Evolutionary conservation across 2,888 invertebrate genomes (phyloP).

Genomic region (Pseudolycoriella hygida): DNA sequence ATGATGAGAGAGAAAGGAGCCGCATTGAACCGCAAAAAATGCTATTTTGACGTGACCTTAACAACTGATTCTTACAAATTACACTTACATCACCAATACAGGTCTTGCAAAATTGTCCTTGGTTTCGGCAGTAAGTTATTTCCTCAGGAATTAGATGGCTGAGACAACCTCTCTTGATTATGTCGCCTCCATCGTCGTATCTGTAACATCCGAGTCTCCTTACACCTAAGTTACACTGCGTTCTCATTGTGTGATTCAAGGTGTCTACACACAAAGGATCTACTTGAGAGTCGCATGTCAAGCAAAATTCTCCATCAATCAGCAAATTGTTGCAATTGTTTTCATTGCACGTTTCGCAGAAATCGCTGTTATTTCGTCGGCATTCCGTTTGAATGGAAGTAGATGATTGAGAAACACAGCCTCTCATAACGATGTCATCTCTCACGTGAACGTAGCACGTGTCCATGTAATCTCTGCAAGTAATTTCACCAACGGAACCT

Average conservation of each 20-base stretch:
- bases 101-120: not conserved
- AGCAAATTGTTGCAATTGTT: not conserved
- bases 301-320: not conserved
- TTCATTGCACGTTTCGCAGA: not conserved
- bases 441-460: not conserved
- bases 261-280: not conserved
- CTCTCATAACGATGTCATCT: not conserved
- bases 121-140: not conserved
- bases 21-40: no score
- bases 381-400: not conserved
- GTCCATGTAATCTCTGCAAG: not conserved
- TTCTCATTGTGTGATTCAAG: not conserved
- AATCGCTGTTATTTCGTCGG: not conserved
- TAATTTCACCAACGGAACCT: not conserved
- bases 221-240: not conserved
- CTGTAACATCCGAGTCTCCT: not conserved
- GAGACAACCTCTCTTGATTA: not conserved
- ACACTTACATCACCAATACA: not conserved
- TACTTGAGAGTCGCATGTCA: not conserved
- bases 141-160: not conserved
- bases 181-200: not conserved
- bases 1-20: no score
- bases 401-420: not conserved
- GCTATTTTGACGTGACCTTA: no score
- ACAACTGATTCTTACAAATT: no score